Conservation (phyloP, 2,888 invertebrate genomes). For the Drosophila lacicola region DNA sequence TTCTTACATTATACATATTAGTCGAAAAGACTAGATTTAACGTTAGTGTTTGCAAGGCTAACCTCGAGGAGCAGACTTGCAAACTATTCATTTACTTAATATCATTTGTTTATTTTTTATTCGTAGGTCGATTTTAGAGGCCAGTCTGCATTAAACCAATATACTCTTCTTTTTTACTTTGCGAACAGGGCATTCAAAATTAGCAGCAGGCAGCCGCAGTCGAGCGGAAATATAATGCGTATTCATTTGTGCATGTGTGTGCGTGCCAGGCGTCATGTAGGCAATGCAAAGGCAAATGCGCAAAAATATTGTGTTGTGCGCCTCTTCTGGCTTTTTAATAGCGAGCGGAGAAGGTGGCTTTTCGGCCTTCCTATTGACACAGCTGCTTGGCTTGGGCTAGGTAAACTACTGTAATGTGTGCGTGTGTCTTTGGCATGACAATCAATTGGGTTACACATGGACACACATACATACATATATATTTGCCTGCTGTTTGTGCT, state of each 20-base stretch:
- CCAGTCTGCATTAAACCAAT: neutral
- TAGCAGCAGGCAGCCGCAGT: slow-evolving; percentile 57
- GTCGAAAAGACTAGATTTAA: neutral
- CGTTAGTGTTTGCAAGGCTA: neutral
- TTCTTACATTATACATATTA: neutral
- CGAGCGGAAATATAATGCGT: slow-evolving; percentile 81
- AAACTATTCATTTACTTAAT: neutral
- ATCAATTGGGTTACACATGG: slow-evolving; percentile 52
- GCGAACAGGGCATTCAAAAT: slow-evolving; percentile 39
- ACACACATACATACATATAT: slow-evolving; percentile 6
- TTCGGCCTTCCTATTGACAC: slow-evolving; percentile 58
- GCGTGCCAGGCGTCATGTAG: slow-evolving; percentile 49
- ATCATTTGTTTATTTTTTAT: neutral
- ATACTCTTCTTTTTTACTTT: neutral
- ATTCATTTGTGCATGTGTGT: slow-evolving; percentile 27
- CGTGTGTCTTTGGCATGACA: slow-evolving; percentile 32
- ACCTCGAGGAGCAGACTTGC: too few species aligned
- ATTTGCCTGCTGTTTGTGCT: slow-evolving; percentile 33
- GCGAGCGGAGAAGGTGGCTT: slow-evolving; percentile 34
- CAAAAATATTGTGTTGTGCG: slow-evolving; percentile 45
- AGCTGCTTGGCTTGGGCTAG: slow-evolving; percentile 56
- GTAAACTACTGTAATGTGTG: slow-evolving; percentile 13
- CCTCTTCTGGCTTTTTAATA: slow-evolving; percentile 19
- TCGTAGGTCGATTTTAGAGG: too few species aligned
- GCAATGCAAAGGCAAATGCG: slow-evolving; percentile 60